A percentile compares a stretch with the other conserved stretches of the same genome.
Evolutionary conservation across 2,113 vertebrate genomes (phyloP).

Genomic region (Panthera leo): DNA sequence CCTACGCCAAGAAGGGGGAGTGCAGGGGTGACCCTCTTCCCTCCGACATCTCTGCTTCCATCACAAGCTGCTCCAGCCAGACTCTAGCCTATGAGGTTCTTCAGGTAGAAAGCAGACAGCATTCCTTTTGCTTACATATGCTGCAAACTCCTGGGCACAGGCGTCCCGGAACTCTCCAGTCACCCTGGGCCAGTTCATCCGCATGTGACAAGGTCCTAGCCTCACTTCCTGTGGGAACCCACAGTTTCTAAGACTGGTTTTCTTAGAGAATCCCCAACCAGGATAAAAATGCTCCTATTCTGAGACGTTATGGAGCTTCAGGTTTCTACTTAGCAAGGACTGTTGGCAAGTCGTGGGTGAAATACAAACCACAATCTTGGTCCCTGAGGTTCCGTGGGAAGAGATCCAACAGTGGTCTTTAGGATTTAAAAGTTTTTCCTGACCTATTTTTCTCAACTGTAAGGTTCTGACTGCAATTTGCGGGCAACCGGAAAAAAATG

Average conservation of each 20-base stretch:
- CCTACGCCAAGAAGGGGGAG: accelerated
- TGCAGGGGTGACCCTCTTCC: accelerated
- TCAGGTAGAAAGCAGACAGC: background rate
- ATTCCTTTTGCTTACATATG: accelerated
- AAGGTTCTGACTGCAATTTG: background rate
- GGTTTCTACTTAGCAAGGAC: background rate
- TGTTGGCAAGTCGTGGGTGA: background rate
- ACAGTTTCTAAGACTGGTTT: background rate
- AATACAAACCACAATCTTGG: no score
- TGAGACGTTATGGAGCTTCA: no score
- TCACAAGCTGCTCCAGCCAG: no score
- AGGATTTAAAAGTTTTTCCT: background rate
- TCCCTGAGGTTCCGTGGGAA: background rate
- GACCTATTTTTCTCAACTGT: background rate
- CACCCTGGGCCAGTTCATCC: no score
- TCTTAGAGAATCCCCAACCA: background rate
- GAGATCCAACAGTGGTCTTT: background rate
- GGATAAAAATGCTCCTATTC: background rate
- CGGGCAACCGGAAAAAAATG: background rate
- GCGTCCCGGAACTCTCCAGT: accelerated
- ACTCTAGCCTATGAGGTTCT: background rate
- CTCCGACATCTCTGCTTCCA: no score
- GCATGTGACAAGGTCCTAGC: background rate
- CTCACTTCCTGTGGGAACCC: accelerated
- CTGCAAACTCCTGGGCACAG: background rate